Percentiles rank a stretch among this genome's conserved stretches.
Conservation (phyloP, 35 echinoderm and acorn worm genomes). For the Hemicentrotus pulcherrimus region DNA sequence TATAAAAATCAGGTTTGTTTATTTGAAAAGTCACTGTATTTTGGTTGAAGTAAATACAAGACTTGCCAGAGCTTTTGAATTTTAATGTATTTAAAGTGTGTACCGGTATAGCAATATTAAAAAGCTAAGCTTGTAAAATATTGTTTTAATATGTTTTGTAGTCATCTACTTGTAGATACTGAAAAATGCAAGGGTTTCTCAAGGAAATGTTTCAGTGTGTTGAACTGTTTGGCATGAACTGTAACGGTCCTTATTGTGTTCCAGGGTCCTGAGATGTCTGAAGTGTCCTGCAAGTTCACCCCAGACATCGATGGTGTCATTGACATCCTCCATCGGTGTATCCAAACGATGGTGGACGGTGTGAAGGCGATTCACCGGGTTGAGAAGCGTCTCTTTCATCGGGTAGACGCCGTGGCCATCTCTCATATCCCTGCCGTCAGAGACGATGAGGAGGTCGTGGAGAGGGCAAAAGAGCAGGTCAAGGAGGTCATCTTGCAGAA, state of each 20-base stretch:
- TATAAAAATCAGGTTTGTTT: neutral
- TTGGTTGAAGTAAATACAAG: neutral
- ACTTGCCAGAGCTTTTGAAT: neutral
- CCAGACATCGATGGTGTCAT: conserved; percentile 77
- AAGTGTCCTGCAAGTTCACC: conserved; percentile 70
- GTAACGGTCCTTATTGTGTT: neutral
- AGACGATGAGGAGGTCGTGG: conserved; percentile 78
- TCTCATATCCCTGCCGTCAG: conserved; percentile 74
- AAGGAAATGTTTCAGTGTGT: too few relatives aligned
- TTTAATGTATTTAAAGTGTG: too few relatives aligned
- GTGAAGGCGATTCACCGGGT: conserved; percentile 56
- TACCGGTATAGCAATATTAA: too few relatives aligned
- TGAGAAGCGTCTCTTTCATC: conserved; percentile 65
- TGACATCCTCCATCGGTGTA: conserved; percentile 58
- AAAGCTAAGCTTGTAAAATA: too few relatives aligned
- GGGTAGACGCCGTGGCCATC: conserved; percentile 61
- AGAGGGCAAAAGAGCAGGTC: conserved; percentile 74
- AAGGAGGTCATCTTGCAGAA: conserved; percentile 66
- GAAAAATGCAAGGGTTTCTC: too few relatives aligned
- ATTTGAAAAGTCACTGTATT: neutral
- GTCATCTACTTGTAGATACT: neutral
- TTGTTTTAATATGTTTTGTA: neutral
- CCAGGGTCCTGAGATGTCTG: conserved; percentile 72
- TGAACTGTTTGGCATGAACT: neutral
- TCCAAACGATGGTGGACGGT: conserved; percentile 75